phyloP scores from a whole-genome alignment of 2,113 vertebrate species.

The Oreochromis aureus region DNA sequence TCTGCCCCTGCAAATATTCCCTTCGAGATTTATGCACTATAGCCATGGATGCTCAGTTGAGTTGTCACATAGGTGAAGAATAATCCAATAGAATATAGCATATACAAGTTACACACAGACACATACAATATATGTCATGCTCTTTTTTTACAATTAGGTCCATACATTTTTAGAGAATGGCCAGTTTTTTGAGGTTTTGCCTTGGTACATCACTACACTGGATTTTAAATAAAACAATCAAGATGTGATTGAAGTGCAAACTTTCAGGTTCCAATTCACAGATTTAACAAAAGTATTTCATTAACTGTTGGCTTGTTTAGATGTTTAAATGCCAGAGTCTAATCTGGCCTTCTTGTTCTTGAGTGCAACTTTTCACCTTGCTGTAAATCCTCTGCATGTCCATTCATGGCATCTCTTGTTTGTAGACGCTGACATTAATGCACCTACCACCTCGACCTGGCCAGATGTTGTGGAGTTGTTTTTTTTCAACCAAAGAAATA shows the following conservation, averaged over 20 bases:
- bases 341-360: background rate
- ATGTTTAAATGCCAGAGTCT: background rate
- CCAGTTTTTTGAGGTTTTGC: background rate
- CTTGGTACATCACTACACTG: background rate
- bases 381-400: background rate
- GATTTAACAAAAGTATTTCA: background rate
- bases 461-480: background rate
- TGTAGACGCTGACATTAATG: background rate
- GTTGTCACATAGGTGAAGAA: background rate
- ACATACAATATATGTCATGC: background rate
- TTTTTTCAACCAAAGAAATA: background rate
- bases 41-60: background rate
- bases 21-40: accelerated
- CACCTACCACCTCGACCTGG: background rate
- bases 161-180: accelerated
- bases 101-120: background rate
- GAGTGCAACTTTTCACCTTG: background rate
- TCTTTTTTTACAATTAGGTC: accelerated
- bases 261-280: background rate
- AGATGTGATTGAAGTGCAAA: background rate
- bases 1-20: background rate
- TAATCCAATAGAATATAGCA: background rate
- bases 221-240: background rate
- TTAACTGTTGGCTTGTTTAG: background rate
- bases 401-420: background rate